phyloP scores from a whole-genome alignment of 2,797 vertebrate species.

The Acanthornis magna region DNA sequence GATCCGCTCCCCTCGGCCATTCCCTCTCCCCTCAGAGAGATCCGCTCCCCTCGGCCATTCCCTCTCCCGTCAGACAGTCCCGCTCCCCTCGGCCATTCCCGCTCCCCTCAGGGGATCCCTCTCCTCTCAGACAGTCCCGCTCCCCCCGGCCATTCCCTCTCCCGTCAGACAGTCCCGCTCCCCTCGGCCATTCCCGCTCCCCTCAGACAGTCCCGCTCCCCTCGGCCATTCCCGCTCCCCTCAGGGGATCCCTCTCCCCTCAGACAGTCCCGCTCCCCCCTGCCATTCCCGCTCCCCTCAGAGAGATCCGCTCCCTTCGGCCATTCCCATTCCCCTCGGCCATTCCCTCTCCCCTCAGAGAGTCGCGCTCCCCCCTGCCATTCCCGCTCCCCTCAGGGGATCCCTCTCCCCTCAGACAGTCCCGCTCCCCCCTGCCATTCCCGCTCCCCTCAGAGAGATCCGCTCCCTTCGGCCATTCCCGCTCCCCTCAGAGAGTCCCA shows the following conservation, averaged over 20 bases:
- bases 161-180: not conserved
- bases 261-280: too few species aligned
- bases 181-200: too few species aligned
- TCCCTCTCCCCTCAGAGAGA: accelerated
- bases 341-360: not conserved
- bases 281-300: too few species aligned
- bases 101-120: accelerated
- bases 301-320: too few species aligned
- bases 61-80: accelerated
- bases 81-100: not conserved
- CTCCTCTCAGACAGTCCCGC: too few species aligned
- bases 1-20: not conserved
- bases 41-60: too few species aligned
- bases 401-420: too few species aligned
- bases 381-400: not conserved
- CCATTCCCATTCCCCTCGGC: too few species aligned
- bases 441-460: not conserved
- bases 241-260: not conserved
- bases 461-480: not conserved
- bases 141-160: too few species aligned
- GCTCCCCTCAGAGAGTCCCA: not conserved
- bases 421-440: not conserved
- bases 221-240: not conserved
- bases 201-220: not conserved
- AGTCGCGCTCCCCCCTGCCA: too few species aligned